A percentile compares a stretch with the other conserved stretches of the same genome.
Conservation (phyloP, 2,113 vertebrate genomes). For the Thomomys bottae region DNA sequence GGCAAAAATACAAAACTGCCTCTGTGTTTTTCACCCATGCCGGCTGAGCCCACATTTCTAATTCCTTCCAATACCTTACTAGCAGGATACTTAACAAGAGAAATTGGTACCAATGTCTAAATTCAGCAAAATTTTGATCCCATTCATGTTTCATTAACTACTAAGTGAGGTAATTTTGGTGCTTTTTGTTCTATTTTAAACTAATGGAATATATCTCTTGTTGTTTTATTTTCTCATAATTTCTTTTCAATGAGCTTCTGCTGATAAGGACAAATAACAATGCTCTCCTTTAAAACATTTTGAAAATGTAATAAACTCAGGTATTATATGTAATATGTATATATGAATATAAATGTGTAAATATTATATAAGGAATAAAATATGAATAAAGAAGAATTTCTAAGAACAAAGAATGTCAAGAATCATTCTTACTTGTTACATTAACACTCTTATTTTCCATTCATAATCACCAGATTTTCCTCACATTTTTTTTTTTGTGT, state of each 20-base stretch:
- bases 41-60: constrained; percentile 32
- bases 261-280: background rate
- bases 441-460: background rate
- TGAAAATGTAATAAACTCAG: background rate
- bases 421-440: background rate
- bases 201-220: background rate
- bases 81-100: constrained; percentile 11
- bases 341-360: background rate
- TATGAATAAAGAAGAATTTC: background rate
- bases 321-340: too few species aligned
- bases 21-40: background rate
- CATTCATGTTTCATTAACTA: background rate
- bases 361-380: background rate
- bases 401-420: background rate
- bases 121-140: constrained; percentile 25
- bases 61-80: constrained; percentile 44
- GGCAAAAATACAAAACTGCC: constrained; percentile 22
- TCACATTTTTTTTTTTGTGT: too few species aligned
- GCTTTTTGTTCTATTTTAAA: background rate
- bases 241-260: background rate
- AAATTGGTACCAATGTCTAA: background rate
- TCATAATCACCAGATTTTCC: background rate
- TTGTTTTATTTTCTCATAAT: background rate
- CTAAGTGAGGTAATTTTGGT: background rate
- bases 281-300: background rate